Evolutionary conservation across 2,888 invertebrate genomes (phyloP), one percentile per base, ranked within the genome.

Genomic region (Drosophila anceps): DNA sequence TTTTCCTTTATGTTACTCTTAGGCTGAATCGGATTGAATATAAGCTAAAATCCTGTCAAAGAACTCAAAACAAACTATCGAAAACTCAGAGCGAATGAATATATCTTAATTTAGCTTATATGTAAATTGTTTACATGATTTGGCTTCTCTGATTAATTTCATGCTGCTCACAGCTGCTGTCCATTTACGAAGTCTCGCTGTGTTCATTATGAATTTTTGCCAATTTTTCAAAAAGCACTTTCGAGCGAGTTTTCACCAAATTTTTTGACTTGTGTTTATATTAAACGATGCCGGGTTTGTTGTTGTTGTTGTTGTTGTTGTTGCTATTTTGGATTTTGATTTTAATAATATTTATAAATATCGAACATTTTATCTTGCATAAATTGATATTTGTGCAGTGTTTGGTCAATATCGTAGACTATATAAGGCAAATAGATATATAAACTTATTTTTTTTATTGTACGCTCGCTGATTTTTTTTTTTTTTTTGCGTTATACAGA

Each of bases 181-280:
- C 44, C 39, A 54, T 41, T 37, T 46, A 59, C 46, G 65, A 31
- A 59, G 41, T 53, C 35, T 50, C 18, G 53, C 58, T 62, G 18
- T 27, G 54, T 63, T 53, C 69, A 66, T 75, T 77, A 75, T 67
- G 64, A 69, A 77, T 75, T 79, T 70, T 64, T 29, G 20, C 53
- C 43, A 50, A 67, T 70, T 76, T 68, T 75, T 79, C 80, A 57
- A 59, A 65, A 65, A n/a, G n/a, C 54, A 63, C 57, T 64, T 63
- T 59, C 73, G 46, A 31, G 37, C 37, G 37, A 54, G 33, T 61
- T 68, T 68, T 48, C 68, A 60, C 39, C 39, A 63, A 50, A 15
- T 44, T 29, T 53, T 53, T 53, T 35, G 24, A 33, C 48, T 59
- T 46, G 9, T 75, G 65, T 80, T 76, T 75, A 78, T 61, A 31